Evolutionary conservation across 2,797 vertebrate species (phyloP).

Genomic region (Naso thynnoides): DNA sequence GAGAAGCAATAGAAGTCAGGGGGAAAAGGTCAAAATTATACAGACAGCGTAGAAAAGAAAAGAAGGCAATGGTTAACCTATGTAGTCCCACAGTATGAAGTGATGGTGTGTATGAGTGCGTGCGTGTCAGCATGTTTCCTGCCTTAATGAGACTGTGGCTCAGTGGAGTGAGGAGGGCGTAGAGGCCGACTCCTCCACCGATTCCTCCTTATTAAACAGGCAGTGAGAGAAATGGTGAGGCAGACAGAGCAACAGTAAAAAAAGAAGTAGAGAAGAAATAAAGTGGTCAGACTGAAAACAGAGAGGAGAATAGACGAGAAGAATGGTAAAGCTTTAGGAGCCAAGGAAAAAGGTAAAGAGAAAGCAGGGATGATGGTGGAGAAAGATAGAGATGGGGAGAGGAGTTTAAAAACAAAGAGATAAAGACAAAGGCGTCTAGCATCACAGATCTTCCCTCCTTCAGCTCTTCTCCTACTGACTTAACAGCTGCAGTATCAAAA

Average conservation of each 20-base stretch:
- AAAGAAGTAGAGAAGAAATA: background rate
- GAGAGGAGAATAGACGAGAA: background rate
- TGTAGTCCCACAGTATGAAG: constrained; percentile 21
- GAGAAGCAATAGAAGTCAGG: constrained; percentile 48
- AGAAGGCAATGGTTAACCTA: constrained; percentile 9
- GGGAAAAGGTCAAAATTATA: constrained; percentile 57
- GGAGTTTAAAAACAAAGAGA: background rate
- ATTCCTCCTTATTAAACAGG: constrained; percentile 46
- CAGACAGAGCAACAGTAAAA: background rate
- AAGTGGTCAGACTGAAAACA: too few species aligned
- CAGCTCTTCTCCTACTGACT: background rate
- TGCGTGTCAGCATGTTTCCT: constrained; percentile 56
- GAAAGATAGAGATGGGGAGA: background rate
- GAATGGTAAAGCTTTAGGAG: background rate
- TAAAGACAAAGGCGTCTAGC: background rate
- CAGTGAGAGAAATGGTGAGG: background rate
- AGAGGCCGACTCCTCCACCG: constrained; percentile 28
- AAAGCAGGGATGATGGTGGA: constrained; percentile 3
- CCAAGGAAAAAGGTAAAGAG: background rate
- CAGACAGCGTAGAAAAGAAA: constrained; percentile 25
- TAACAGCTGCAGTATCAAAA: background rate
- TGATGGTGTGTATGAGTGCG: constrained; percentile 9
- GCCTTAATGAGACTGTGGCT: constrained; percentile 57
- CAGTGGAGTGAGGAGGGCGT: constrained; percentile 31
- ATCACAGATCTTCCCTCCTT: constrained; percentile 3